phyloP scores from a whole-genome alignment of 2,797 vertebrate genomes.

The Thunnus albacares region DNA sequence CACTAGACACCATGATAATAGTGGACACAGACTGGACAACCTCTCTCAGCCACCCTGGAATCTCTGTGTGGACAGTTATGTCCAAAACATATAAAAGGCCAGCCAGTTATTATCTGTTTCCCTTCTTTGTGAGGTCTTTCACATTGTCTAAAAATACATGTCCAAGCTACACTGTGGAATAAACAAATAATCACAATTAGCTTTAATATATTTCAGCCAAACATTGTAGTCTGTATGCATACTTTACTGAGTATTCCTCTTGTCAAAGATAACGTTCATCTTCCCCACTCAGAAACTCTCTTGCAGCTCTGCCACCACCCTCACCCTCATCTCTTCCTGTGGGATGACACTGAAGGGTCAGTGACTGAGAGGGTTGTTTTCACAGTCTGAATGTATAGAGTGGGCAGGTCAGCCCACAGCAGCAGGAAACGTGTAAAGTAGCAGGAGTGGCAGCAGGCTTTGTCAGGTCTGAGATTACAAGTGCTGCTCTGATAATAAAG shows the following conservation, averaged over 20 bases:
- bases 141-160: constrained; percentile 38
- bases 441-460: constrained; percentile 57
- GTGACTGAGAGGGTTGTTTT: constrained; percentile 47
- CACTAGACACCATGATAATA: constrained; percentile 55
- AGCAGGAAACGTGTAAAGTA: constrained; percentile 45
- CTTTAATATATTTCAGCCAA: constrained; percentile 2
- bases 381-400: constrained; percentile 35
- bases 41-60: constrained; percentile 63
- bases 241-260: constrained; percentile 5
- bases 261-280: constrained; percentile 30
- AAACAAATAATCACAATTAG: background rate
- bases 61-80: constrained; percentile 58
- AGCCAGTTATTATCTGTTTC: constrained; percentile 55
- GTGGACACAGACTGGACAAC: constrained; percentile 48
- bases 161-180: background rate
- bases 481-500: constrained; percentile 43
- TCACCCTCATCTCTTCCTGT: constrained; percentile 2
- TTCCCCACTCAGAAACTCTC: constrained; percentile 15
- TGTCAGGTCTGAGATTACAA: constrained; percentile 52
- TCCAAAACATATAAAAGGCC: constrained; percentile 64
- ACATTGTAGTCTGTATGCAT: background rate
- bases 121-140: constrained; percentile 1
- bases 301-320: constrained; percentile 25
- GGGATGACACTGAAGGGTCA: constrained; percentile 7
- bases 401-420: constrained; percentile 37